Evolutionary conservation across 2,113 vertebrate species (phyloP).

Genomic region (Tonatia bakeri): DNA sequence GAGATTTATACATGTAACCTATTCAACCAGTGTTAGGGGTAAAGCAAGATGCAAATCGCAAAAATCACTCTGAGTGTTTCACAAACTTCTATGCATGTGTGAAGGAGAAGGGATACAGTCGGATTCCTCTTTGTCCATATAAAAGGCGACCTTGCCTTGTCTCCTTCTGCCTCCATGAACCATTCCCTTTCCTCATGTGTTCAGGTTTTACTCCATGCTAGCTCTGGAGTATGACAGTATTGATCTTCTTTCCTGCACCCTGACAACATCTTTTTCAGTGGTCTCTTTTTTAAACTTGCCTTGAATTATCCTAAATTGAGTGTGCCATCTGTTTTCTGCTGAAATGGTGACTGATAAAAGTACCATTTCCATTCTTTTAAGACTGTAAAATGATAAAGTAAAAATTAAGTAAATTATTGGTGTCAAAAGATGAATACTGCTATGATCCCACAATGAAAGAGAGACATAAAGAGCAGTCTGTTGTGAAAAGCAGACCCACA

Average conservation of each 20-base stretch:
- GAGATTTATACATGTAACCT: not conserved
- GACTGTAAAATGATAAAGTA: not conserved
- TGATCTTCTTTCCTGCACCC: slow-evolving; percentile 4
- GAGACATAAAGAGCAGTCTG: not conserved
- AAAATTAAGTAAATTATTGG: not conserved
- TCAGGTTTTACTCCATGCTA: not conserved
- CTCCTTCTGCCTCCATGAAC: not conserved
- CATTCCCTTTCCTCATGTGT: not conserved
- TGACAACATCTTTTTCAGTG: slow-evolving; percentile 35
- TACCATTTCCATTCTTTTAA: slow-evolving; percentile 8
- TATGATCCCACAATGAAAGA: not conserved
- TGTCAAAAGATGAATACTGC: not conserved
- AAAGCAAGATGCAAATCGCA: not conserved
- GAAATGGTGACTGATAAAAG: slow-evolving; percentile 15
- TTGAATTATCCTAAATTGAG: slow-evolving; percentile 49
- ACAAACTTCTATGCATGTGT: not conserved
- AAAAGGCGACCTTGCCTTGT: not conserved
- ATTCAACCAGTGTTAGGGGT: not conserved
- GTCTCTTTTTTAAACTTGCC: slow-evolving; percentile 53
- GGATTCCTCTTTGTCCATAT: not conserved
- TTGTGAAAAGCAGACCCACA: not conserved
- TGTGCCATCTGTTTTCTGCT: slow-evolving; percentile 43
- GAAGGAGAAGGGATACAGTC: not conserved
- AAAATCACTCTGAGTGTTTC: not conserved
- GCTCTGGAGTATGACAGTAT: not conserved